Conservation (phyloP, 2,888 invertebrate species). For the Cloeon dipterum region DNA sequence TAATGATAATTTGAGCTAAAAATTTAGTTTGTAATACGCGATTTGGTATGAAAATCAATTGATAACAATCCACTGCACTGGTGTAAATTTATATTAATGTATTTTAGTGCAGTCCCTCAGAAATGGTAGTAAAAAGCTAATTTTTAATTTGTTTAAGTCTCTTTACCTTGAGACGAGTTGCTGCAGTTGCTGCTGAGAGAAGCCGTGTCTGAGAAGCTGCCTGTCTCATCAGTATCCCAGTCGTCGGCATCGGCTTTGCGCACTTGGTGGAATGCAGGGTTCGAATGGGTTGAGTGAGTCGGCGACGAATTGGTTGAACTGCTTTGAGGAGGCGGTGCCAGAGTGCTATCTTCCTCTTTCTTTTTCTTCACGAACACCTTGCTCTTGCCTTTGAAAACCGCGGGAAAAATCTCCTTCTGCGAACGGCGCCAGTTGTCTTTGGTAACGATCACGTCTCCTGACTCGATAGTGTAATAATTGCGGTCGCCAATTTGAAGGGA, state of each 20-base stretch:
- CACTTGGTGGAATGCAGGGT: background rate
- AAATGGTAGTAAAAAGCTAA: too few relatives aligned
- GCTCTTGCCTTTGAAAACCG: constrained; percentile 24
- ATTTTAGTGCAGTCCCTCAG: too few relatives aligned
- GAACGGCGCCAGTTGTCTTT: constrained; percentile 48
- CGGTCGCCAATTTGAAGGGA: constrained; percentile 78
- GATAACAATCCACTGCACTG: too few relatives aligned
- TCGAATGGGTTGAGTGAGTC: background rate
- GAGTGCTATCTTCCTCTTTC: constrained; percentile 1
- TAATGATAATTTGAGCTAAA: too few relatives aligned
- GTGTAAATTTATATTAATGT: too few relatives aligned
- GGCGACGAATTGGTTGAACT: background rate
- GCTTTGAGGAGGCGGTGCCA: background rate
- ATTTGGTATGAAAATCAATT: too few relatives aligned
- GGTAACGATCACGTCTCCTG: constrained; percentile 48
- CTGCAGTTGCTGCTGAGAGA: constrained; percentile 15
- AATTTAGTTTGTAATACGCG: too few relatives aligned
- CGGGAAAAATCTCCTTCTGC: constrained; percentile 17
- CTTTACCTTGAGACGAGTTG: constrained; percentile 11
- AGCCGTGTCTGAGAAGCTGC: constrained; percentile 21
- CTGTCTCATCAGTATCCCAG: constrained; percentile 22
- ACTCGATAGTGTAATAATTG: constrained; percentile 54
- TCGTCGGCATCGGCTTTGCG: constrained; percentile 14
- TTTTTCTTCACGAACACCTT: constrained; percentile 4
- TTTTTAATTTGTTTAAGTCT: too few relatives aligned